Base-by-base conservation (phyloP, 2,797 vertebrate genomes). In the Karalla daura region DNA sequence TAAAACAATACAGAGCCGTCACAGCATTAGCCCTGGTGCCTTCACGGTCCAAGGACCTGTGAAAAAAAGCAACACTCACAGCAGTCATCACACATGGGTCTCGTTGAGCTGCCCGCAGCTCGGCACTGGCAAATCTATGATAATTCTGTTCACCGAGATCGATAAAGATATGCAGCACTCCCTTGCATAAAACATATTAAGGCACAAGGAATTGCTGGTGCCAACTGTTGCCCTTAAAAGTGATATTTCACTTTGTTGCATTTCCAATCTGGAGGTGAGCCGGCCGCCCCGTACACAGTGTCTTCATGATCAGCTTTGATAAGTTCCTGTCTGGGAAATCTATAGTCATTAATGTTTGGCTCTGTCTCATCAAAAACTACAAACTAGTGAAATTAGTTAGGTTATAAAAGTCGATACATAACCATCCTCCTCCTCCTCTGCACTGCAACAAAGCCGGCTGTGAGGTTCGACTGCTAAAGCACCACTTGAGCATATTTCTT, bases 131-230 rank as follows among this genome's bases (percentile, higher is more conserved):
- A 82, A 74, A 82, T 74, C 65, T 70, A 59, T 76, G 68, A 70
- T 75, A 64, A 85, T 86, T 76, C 77, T 54, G n/a, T n/a, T 51
- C 23, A 18, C 50, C 7, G 5, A 67, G 61, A 83, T 89, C 63
- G 1, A 83, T 86, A 76, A 77, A 74, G 68, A 78, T 78, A 70
- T 67, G 63, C 58, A 45, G 41, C 21, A 47, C 55, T 74, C 15
- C 32, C 84, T 84, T 85, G 70, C 78, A 83, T 85, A 54, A 84
- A 74, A 81, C 73, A 68, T 74, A 78, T 81, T 27, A 56, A 56
- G 30, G 43, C 20, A 7, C 53, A 33, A 77, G 67, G 51, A 41
- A 63, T 47, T 30, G 66, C 25, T 46, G 28, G 46, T 63, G 76
- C 63, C 69, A 72, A 70, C 52, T 62, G 53, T 70, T 80, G 49